Conservation (phyloP, 2,797 vertebrate genomes). For the Enteromius trimaculatus region DNA sequence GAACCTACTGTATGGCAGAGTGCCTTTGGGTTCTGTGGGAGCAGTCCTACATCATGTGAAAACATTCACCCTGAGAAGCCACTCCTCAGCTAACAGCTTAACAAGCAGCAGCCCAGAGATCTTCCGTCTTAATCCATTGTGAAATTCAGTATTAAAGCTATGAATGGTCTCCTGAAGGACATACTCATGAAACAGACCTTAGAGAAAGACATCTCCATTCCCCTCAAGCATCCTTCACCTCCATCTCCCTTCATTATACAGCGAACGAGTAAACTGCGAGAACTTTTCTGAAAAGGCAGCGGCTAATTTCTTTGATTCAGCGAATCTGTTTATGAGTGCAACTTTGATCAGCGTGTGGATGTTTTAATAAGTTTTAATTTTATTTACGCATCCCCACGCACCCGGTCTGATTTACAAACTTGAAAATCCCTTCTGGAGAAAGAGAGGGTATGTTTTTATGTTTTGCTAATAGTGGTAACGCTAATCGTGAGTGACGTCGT, state of each 20-base stretch:
- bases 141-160: slow-evolving; percentile 68
- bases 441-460: slow-evolving; percentile 30
- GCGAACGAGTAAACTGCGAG: slow-evolving; percentile 71
- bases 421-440: slow-evolving; percentile 42
- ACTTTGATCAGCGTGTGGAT: slow-evolving; percentile 81
- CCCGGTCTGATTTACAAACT: slow-evolving; percentile 77
- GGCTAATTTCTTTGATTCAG: slow-evolving; percentile 82
- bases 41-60: slow-evolving; percentile 45
- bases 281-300: slow-evolving; percentile 75
- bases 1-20: slow-evolving; percentile 60
- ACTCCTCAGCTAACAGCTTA: slow-evolving; percentile 58
- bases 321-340: slow-evolving; percentile 82
- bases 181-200: slow-evolving; percentile 68
- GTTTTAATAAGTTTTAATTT: slow-evolving; percentile 85
- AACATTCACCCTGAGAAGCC: slow-evolving; percentile 44
- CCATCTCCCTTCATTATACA: slow-evolving; percentile 61
- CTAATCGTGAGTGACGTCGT: slow-evolving; percentile 78
- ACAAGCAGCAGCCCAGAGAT: slow-evolving; percentile 63
- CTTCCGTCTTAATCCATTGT: slow-evolving; percentile 33
- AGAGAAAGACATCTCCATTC: slow-evolving; percentile 31
- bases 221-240: slow-evolving; percentile 22
- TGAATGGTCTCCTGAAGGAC: slow-evolving; percentile 76
- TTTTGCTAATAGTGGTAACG: slow-evolving; percentile 50
- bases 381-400: slow-evolving; percentile 81
- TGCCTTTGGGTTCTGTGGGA: slow-evolving; percentile 47